These are phyloP conservation scores for Bombycilla garrulus DNA, from an alignment of 2,113 vertebrate species.

Conservation along the genomic window DNA sequence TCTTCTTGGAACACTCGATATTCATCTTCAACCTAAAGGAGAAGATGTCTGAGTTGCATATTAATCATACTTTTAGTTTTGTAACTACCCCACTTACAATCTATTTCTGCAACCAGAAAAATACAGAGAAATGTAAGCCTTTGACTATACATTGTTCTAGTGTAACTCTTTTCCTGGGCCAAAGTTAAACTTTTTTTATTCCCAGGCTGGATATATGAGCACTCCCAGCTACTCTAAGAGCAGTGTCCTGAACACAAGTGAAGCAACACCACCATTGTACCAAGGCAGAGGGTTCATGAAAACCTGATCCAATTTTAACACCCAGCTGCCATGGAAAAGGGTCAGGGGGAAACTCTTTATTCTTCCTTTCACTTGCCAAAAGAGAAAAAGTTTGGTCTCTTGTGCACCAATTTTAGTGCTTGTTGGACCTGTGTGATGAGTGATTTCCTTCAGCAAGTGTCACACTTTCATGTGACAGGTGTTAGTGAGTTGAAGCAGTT, in stretches of 20 bases:
- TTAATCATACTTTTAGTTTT: not conserved
- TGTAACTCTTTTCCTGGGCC: not conserved
- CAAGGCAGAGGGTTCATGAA: not conserved
- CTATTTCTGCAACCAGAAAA: not conserved
- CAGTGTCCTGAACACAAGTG: not conserved
- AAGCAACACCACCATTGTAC: not conserved
- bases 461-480: not conserved
- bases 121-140: not conserved
- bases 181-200: not conserved
- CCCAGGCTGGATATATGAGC: not conserved
- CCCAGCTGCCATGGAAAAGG: not conserved
- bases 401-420: not conserved
- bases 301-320: not conserved
- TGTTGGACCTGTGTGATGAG: not conserved
- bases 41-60: accelerated
- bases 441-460: not conserved
- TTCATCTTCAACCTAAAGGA: conserved; percentile 84
- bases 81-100: not conserved
- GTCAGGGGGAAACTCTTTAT: not conserved
- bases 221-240: not conserved
- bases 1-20: conserved; percentile 88
- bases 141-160: not conserved
- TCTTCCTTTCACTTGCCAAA: not conserved
- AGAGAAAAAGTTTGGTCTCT: not conserved
- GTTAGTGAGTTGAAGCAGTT: not conserved